Evolutionary conservation across 2,113 vertebrate species (phyloP), one percentile per base, ranked within the genome.

Genomic region (Stigmatopora argus): DNA sequence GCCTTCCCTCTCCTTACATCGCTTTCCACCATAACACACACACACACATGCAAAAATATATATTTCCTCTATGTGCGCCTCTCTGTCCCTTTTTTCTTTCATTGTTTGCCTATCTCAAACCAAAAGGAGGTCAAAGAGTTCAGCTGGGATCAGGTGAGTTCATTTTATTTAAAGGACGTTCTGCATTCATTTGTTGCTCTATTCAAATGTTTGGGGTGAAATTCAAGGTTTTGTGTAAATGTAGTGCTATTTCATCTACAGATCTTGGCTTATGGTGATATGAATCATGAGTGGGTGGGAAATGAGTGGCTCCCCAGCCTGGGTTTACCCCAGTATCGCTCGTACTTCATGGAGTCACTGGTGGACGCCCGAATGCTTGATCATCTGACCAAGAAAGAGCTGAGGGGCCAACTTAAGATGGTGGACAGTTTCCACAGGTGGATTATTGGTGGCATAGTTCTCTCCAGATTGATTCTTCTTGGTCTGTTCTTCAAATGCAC

Each of bases 381-480:
- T 67, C 95, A 97, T 66, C 90, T 97, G 31, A 97, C 94, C 88
- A 97, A 97, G 88, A 97, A 97, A 81, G 95, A 97, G 77, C 90
- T 97, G 66, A 91, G 95, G 48, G 94, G 94, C 18, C 95, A 97
- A 70, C 91, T 96, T 62, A 96, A 97, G 87, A 97, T 97, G 95
- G 94, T 96, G 82, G 94, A 97, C 89, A 96, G 94, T 82, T 97
- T 97, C 83, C 95, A 97, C 88, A 93, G 95, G 95, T 96, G 2
- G 14, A 48, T 21, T 12, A 35, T 21, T 1, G 26, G 23, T 31
- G 18, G 19, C 9, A 38, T 51, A 34, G 19, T 65, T 21, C 8
- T 26, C 55, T n/a, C 19, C 23, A 6, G 41, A 21, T 46, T 47
- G 47, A 21, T 46, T 47, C 23, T 46, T 60, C 34, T 9, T n/a